Conservation (phyloP, 2,888 invertebrate species). For the Caenorhabditis sp. region DNA sequence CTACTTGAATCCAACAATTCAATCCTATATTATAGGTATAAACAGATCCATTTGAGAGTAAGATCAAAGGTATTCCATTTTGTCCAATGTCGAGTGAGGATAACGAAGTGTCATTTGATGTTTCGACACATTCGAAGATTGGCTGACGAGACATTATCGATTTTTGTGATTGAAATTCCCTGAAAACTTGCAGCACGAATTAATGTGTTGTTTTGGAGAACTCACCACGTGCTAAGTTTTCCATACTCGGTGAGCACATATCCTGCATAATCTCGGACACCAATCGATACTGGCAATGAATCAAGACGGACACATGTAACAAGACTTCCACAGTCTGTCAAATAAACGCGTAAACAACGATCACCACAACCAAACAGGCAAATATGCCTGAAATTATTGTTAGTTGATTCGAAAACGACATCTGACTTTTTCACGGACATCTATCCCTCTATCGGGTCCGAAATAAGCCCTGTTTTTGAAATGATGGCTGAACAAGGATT, state of each 20-base stretch:
- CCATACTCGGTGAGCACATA: constrained; percentile 44
- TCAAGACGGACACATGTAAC: constrained; percentile 37
- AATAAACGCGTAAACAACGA: constrained; percentile 38
- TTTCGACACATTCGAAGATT: constrained; percentile 45
- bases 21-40: constrained; percentile 33
- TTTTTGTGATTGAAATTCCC: constrained; percentile 29
- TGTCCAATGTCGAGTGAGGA: constrained; percentile 21
- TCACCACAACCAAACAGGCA: constrained; percentile 44
- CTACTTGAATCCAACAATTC: constrained; percentile 19
- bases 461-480: no score
- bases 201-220: background rate
- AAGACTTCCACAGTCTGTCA: constrained; percentile 25
- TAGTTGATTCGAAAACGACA: background rate
- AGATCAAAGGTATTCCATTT: constrained; percentile 38
- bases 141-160: constrained; percentile 28
- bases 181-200: background rate
- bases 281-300: constrained; percentile 38
- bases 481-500: no score
- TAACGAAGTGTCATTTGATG: constrained; percentile 12
- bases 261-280: constrained; percentile 38
- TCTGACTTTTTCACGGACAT: no score
- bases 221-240: constrained; percentile 40
- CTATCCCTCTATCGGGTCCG: no score
- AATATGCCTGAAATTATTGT: background rate
- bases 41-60: constrained; percentile 44